A percentile compares a stretch with the other conserved stretches of the same genome.
Conservation (phyloP, 2,888 invertebrate genomes). For the Drosophila multiciliata region DNA sequence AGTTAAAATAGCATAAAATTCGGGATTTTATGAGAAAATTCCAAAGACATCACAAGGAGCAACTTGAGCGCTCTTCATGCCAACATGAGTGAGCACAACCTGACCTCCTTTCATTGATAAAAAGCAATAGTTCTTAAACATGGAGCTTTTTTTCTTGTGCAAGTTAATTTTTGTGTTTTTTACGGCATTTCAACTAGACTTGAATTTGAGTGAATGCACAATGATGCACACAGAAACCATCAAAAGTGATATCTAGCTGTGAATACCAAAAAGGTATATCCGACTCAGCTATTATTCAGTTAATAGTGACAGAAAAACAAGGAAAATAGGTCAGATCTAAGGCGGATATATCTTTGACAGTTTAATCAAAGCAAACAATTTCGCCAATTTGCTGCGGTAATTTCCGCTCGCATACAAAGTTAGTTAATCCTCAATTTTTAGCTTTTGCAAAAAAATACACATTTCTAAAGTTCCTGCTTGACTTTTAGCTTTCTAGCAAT, state of each 20-base stretch:
- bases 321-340: conserved; percentile 48
- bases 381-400: conserved; percentile 56
- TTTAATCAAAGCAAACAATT: conserved; percentile 52
- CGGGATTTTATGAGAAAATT: conserved; percentile 4
- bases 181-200: conserved; percentile 33
- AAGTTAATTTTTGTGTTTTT: conserved; percentile 7
- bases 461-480: conserved; percentile 9
- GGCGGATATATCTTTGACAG: conserved; percentile 77
- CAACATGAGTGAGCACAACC: conserved; percentile 29
- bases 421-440: conserved; percentile 11
- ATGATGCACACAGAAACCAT: conserved; percentile 11
- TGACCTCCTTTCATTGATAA: conserved; percentile 43
- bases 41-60: conserved; percentile 1
- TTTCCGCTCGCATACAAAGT: conserved; percentile 46
- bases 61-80: conserved; percentile 29
- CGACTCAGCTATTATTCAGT: conserved; percentile 62
- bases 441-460: conserved; percentile 16
- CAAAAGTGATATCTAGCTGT: conserved; percentile 31
- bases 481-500: conserved; percentile 28
- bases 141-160: conserved; percentile 8
- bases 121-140: conserved; percentile 12
- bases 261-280: conserved; percentile 51
- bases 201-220: conserved; percentile 18
- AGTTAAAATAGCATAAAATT: conserved; percentile 3
- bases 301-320: conserved; percentile 38